Evolutionary conservation across 2,113 vertebrate genomes (phyloP).

Genomic region (Acrocephalus kingi): DNA sequence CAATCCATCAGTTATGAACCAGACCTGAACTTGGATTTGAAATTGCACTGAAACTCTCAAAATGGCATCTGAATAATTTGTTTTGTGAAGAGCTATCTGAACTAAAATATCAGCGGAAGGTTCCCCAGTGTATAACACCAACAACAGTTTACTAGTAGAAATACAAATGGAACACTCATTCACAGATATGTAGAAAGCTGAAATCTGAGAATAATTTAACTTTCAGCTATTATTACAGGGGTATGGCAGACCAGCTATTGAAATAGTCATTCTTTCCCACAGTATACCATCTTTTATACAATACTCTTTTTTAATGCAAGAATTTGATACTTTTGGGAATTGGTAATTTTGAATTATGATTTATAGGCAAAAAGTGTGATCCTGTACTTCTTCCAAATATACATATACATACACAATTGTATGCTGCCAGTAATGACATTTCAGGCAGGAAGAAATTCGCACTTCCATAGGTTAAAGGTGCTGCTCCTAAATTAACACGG

Average conservation of each 20-base stretch:
- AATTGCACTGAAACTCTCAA: background rate
- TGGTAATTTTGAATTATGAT: background rate
- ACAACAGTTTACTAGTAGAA: background rate
- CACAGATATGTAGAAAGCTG: background rate
- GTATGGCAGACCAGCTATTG: background rate
- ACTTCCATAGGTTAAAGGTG: background rate
- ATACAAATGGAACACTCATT: background rate
- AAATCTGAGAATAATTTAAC: background rate
- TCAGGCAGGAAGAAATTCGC: background rate
- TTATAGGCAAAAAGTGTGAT: background rate
- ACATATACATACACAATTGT: background rate
- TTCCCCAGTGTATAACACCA: background rate
- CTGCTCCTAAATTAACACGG: background rate
- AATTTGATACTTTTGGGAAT: background rate
- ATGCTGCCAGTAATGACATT: background rate
- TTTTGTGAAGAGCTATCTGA: background rate
- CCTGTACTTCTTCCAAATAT: background rate
- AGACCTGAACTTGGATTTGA: background rate
- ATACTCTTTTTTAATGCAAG: background rate
- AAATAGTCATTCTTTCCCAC: background rate
- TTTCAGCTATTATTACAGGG: background rate
- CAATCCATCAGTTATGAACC: background rate
- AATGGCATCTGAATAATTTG: background rate
- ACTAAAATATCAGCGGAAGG: background rate
- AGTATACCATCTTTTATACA: background rate